These are phyloP conservation scores for Carlito syrichta DNA, from an alignment of 2,113 vertebrate genomes.

Conservation along the genomic window DNA sequence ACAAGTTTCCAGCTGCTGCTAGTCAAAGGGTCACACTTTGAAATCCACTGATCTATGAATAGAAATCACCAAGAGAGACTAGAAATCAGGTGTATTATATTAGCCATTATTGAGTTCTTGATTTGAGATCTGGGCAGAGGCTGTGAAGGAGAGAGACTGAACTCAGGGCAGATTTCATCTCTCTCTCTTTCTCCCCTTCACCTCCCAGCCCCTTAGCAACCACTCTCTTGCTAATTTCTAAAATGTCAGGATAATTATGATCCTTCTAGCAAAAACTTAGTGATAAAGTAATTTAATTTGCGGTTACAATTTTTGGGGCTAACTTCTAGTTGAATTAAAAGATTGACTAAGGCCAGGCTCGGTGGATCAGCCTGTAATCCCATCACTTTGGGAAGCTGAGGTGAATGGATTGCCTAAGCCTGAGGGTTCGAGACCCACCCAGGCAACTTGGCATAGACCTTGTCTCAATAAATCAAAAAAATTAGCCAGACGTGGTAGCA, in stretches of 20 bases:
- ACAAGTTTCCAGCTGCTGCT: not conserved
- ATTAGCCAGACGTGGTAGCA: too few relatives aligned
- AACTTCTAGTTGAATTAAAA: slow-evolving; percentile 36
- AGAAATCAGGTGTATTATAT: not conserved
- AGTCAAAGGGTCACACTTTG: not conserved
- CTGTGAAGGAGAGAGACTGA: not conserved
- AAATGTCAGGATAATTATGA: slow-evolving; percentile 37
- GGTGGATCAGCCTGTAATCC: too few relatives aligned
- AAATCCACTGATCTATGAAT: not conserved
- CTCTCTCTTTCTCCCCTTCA: not conserved
- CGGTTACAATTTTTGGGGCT: not conserved
- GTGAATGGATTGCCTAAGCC: too few relatives aligned
- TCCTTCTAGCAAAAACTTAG: too few relatives aligned
- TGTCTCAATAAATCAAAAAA: too few relatives aligned
- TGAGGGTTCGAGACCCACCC: too few relatives aligned
- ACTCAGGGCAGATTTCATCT: not conserved
- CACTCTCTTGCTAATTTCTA: slow-evolving; percentile 12
- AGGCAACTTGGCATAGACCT: too few relatives aligned
- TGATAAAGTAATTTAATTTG: too few relatives aligned
- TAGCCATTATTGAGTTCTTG: not conserved
- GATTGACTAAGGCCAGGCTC: too few relatives aligned
- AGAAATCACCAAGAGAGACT: not conserved
- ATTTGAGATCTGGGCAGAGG: not conserved
- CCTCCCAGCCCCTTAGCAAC: not conserved
- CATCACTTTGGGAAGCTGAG: too few relatives aligned